Base-by-base conservation (phyloP, 2,113 vertebrate species). In the Bos taurus region DNA sequence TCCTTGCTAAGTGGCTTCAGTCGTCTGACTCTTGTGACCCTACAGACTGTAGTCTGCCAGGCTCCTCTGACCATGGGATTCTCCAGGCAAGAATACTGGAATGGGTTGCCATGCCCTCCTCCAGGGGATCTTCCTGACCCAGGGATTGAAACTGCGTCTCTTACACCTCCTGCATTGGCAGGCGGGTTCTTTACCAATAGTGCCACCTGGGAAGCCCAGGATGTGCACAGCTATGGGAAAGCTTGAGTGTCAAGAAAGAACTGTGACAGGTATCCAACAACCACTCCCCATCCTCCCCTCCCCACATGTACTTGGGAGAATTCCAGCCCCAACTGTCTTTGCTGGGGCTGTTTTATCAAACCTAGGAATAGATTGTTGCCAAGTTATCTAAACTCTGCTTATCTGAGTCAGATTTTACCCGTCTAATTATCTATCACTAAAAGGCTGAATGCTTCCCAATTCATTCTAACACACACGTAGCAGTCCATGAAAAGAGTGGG, bases 381-480 rank as follows among this genome's bases (percentile, higher is more conserved):
- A 90, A 64, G 28, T 71, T 64, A 48, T n/a, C 54, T 94, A 62
- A 92, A 77, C 30, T 74, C 33, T 77, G 60, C 40, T 71, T 82
- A 87, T 77, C 60, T 89, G 64, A 95, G 57, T 90, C 33, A 67
- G 60, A 56, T 25, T 81, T 91, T 36, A 16, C 60, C 26, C 17
- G 23, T 94, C 60, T 90, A 94, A 36, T 57, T 48, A 78, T 67
- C 48, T 77, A 25, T 40, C 54, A 96, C 67, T 89, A 92, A 96
- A 96, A 94, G 50, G 12, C 89, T 77, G 14, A 78, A 89, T 21
- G 6, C 16, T 60, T 95, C 40, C 81, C n/a, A 19, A n/a, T 62
- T 93, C 26, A 88, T 88, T 90, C 78, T 57, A 62, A 82, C 21
- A 83, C 15, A 84, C 28, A 90, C 6, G 10, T 9, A 59, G 26